These are phyloP conservation scores for Andinoacara biseriatus DNA, from an alignment of 2,113 vertebrate genomes.

Conservation along the genomic window DNA sequence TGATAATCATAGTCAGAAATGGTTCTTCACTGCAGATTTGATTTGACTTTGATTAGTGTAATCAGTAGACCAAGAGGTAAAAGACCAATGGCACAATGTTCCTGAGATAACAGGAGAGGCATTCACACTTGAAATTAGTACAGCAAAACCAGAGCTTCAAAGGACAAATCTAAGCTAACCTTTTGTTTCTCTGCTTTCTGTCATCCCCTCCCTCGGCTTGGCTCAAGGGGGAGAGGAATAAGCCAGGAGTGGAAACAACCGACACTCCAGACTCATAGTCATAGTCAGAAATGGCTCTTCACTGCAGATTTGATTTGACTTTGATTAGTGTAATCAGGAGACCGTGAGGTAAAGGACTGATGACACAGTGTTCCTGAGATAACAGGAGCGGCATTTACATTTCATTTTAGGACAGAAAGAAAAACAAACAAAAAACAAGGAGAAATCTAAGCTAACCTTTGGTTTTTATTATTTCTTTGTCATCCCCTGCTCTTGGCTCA, in stretches of 20 bases:
- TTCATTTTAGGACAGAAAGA: constrained; percentile 55
- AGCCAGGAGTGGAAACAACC: constrained; percentile 92
- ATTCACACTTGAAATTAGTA: constrained; percentile 53
- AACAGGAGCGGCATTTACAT: constrained; percentile 58
- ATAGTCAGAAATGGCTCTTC: constrained; percentile 64
- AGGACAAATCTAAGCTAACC: constrained; percentile 66
- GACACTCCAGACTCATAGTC: constrained; percentile 88
- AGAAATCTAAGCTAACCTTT: constrained; percentile 69
- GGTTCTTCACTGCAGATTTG: constrained; percentile 66
- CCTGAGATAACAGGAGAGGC: constrained; percentile 63
- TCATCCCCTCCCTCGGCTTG: constrained; percentile 26
- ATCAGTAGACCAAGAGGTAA: constrained; percentile 68
- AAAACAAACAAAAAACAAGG: neutral
- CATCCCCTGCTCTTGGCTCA: constrained; percentile 45
- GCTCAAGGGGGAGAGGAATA: constrained; percentile 92
- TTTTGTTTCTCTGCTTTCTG: constrained; percentile 52
- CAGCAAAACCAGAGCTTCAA: constrained; percentile 57
- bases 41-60: constrained; percentile 77
- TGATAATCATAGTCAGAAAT: constrained; percentile 68
- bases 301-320: constrained; percentile 72
- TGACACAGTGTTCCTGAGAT: constrained; percentile 62
- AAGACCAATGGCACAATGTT: constrained; percentile 57
- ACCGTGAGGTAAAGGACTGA: constrained; percentile 61
- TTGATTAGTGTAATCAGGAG: constrained; percentile 76
- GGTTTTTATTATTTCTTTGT: constrained; percentile 39